A percentile compares a stretch with the other conserved stretches of the same genome.
These are phyloP conservation scores for Cebuella pygmaea DNA, from an alignment of 2,797 vertebrate species.

Conservation along the genomic window DNA sequence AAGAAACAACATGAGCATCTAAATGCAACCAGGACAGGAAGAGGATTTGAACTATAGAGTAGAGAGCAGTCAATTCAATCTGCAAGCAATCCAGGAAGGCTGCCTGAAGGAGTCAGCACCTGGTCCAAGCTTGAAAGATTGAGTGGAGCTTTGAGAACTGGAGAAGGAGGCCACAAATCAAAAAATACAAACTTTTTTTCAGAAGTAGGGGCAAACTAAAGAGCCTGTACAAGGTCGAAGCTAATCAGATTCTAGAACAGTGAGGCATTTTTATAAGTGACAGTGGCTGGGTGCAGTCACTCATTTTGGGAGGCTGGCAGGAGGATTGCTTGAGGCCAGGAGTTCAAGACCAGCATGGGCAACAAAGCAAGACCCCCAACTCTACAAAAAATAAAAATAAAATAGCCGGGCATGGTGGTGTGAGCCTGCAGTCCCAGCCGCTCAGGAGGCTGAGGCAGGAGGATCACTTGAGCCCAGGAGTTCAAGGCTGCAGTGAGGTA, in stretches of 20 bases:
- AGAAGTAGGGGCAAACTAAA: background rate
- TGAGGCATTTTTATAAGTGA: background rate
- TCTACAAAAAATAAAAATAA: background rate
- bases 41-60: background rate
- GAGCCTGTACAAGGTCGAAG: background rate
- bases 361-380: background rate
- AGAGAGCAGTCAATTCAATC: background rate
- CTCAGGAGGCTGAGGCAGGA: background rate
- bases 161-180: background rate
- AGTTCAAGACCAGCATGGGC: background rate
- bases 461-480: background rate
- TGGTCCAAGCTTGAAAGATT: background rate
- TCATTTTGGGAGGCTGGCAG: background rate
- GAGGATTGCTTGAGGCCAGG: background rate
- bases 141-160: background rate
- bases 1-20: background rate
- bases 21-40: background rate
- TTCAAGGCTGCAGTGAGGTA: background rate
- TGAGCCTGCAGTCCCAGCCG: background rate
- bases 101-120: background rate
- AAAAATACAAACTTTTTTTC: background rate
- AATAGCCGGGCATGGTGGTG: background rate
- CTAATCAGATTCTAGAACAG: background rate
- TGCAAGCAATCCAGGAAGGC: background rate
- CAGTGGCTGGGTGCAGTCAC: background rate